Conservation (phyloP, 1,140 invertebrate species). For the Episyrphus balteatus region DNA sequence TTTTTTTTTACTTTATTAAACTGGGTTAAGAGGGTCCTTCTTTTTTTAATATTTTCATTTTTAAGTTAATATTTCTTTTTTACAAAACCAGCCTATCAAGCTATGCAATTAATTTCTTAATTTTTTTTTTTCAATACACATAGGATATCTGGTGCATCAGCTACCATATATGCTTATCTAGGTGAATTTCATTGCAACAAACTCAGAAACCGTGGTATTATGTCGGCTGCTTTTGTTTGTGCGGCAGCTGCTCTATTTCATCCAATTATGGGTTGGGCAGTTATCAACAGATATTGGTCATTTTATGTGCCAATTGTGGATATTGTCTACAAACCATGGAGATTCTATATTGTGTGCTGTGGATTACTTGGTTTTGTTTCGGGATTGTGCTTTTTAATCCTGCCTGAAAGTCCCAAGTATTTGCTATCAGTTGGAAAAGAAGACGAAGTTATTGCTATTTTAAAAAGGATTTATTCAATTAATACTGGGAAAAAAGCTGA, state of each 20-base stretch:
- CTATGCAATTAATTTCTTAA: no score
- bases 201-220: slow-evolving; percentile 13
- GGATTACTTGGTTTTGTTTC: slow-evolving; percentile 50
- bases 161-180: slow-evolving; percentile 12
- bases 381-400: slow-evolving; percentile 43
- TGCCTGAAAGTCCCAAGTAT: slow-evolving; percentile 64
- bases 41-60: no score
- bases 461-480: slow-evolving; percentile 42
- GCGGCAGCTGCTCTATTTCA: slow-evolving; percentile 17
- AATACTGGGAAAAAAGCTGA: slow-evolving; percentile 38
- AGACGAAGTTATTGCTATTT: slow-evolving; percentile 43
- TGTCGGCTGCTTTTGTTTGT: slow-evolving; percentile 19
- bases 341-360: slow-evolving; percentile 52
- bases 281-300: slow-evolving; percentile 46
- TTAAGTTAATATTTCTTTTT: no score
- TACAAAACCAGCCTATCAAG: no score
- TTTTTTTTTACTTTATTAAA: no score
- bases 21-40: no score
- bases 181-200: slow-evolving; percentile 21
- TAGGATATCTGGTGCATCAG: no score
- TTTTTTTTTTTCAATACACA: no score
- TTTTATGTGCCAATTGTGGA: slow-evolving; percentile 30
- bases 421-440: slow-evolving; percentile 43
- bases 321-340: slow-evolving; percentile 50
- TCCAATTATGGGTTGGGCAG: slow-evolving; percentile 54